Evolutionary conservation across 2,888 invertebrate species (phyloP).

Genomic region (Chromoteleia sp.): DNA sequence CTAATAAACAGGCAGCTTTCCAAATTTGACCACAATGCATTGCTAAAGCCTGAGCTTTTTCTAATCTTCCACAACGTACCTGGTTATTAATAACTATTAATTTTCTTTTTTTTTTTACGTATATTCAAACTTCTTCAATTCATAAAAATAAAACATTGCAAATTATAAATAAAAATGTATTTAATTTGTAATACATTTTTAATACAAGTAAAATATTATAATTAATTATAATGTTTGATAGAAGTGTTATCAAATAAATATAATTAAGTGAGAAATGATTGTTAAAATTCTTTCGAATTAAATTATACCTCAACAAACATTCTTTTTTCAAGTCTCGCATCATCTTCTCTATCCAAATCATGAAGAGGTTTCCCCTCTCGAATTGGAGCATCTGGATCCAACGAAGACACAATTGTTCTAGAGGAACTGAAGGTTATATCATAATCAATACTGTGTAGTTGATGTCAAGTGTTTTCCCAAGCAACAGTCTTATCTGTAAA

Average conservation of each 20-base stretch:
- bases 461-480: constrained; percentile 96
- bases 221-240: no score
- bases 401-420: constrained; percentile 87
- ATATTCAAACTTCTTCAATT: no score
- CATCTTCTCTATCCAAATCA: constrained; percentile 94
- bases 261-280: no score
- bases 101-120: no score
- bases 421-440: constrained; percentile 87
- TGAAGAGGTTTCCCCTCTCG: constrained; percentile 92
- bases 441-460: constrained; percentile 86
- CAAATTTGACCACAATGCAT: constrained; percentile 95
- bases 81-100: no score
- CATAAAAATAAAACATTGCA: no score
- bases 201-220: no score
- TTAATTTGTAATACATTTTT: no score
- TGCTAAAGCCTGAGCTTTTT: constrained; percentile 93
- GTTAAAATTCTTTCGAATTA: constrained; percentile 1
- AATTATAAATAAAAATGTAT: no score
- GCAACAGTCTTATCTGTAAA: constrained; percentile 93
- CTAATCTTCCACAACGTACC: constrained; percentile 94
- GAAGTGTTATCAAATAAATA: no score
- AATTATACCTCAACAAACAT: constrained; percentile 81
- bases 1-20: constrained; percentile 95
- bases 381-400: constrained; percentile 96
- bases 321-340: constrained; percentile 84